Base-by-base conservation (phyloP, 2,113 vertebrate species). In the Stercorarius parasiticus region DNA sequence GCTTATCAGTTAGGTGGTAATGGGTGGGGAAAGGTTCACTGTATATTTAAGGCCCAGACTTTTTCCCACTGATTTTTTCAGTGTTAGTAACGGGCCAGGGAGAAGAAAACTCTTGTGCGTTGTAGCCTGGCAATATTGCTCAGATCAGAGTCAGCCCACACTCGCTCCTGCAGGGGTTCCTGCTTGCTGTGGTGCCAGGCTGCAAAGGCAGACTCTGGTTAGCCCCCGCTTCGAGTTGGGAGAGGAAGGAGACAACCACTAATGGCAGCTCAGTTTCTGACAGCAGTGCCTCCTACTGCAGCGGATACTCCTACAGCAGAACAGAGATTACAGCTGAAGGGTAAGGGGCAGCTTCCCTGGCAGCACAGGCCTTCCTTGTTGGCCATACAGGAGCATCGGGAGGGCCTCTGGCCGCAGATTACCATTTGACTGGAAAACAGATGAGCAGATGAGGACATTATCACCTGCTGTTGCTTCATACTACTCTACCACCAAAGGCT, bases 1-100 rank as follows among this genome's bases (percentile, higher is more conserved):
- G 82, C 72, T 94, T 78, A 87, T 88, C 53, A n/a, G 59, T 80
- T 36, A 91, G 77, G 49, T 55, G 72, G 78, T 76, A 77, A 93
- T 49, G 78, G 87, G 92, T 85, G 89, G 73, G 81, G 73, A 91
- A 94, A 90, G 53, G 29, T 34, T 85, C 16, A 2, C 16, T 76
- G 43, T 45, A 19, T 78, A 86, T 91, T 91, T 92, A 94, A 95
- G 26, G 58, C 43, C 34, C 53, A 34, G 58, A 11, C 27, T 55
- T 93, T 72, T 91, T 90, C 84, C 86, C 86, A 82, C 62, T 78
- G 84, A 42, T 71, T 55, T 92, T 90, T 84, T 49, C 55, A 3
- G 0, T 21, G 19, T 71, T 26, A 45, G 20, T 45, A 56, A 45
- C 4, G 3, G 55, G 32, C 55, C 38, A 50, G 38, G 65, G 67